Evolutionary conservation across 2,888 invertebrate species (phyloP).

Genomic region (Hyalella azteca): DNA sequence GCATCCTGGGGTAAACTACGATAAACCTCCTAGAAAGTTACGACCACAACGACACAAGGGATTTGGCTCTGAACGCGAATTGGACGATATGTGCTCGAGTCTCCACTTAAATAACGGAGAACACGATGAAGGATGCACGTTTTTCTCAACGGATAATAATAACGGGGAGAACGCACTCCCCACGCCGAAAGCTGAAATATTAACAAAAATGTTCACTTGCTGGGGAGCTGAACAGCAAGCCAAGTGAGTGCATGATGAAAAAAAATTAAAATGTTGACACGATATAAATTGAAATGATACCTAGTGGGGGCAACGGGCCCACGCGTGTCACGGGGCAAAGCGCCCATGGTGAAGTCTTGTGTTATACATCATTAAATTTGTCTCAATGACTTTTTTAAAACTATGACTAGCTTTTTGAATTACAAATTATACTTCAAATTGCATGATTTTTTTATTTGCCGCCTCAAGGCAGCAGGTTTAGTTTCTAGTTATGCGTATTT

Average conservation of each 20-base stretch:
- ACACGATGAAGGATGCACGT: constrained; percentile 44
- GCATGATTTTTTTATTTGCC: too few species aligned
- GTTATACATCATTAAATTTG: too few species aligned
- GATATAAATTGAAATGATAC: too few species aligned
- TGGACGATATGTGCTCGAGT: constrained; percentile 42
- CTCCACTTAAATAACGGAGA: constrained; percentile 43
- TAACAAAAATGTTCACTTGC: constrained; percentile 75
- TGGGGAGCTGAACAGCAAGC: constrained; percentile 58
- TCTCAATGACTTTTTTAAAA: too few species aligned
- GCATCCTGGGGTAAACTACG: constrained; percentile 60
- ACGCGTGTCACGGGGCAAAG: too few species aligned
- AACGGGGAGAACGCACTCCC: constrained; percentile 50
- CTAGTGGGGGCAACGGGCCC: too few species aligned
- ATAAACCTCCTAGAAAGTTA: constrained; percentile 60
- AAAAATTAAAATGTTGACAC: background rate
- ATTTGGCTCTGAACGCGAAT: constrained; percentile 35
- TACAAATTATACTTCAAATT: too few species aligned
- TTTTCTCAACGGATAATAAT: constrained; percentile 45
- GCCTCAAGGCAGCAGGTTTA: too few species aligned
- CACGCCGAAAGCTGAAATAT: constrained; percentile 67
- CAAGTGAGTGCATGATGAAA: background rate
- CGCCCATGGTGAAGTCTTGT: too few species aligned
- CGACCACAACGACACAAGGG: constrained; percentile 56
- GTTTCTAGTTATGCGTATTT: too few species aligned
- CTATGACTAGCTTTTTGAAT: too few species aligned